A percentile compares a stretch with the other conserved stretches of the same genome.
Evolutionary conservation across 23 tunicate genomes (phyloP).

Genomic region (Botrylloides violaceus): DNA sequence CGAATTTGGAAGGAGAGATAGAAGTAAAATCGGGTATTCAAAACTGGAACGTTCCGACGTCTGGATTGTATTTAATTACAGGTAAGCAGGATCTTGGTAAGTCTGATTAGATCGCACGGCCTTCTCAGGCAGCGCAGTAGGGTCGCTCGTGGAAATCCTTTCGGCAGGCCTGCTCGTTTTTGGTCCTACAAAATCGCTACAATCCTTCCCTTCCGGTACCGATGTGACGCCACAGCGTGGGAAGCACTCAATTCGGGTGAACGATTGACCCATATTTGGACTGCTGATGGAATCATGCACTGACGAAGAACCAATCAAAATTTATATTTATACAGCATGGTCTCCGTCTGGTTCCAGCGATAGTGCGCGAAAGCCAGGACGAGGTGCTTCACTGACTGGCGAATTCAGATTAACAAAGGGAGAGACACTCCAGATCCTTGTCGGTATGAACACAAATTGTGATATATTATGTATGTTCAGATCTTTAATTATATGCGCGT

Average conservation of each 20-base stretch:
- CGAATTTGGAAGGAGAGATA: constrained; percentile 59
- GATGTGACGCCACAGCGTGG: too few species aligned
- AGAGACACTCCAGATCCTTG: constrained; percentile 45
- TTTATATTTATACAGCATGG: neutral
- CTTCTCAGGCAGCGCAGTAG: too few species aligned
- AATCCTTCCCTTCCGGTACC: too few species aligned
- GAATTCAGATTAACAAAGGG: constrained; percentile 62
- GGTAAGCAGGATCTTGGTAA: constrained; percentile 39
- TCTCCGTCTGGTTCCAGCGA: constrained; percentile 26
- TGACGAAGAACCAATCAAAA: neutral
- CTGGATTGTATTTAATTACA: constrained; percentile 76
- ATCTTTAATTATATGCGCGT: too few species aligned
- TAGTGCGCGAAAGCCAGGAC: constrained; percentile 30
- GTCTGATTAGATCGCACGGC: too few species aligned
- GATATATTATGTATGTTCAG: too few species aligned
- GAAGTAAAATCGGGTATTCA: constrained; percentile 54
- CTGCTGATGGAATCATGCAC: too few species aligned
- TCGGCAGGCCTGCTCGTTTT: too few species aligned
- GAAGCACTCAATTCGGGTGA: too few species aligned
- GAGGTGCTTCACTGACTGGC: constrained; percentile 47
- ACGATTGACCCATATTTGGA: too few species aligned
- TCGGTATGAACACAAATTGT: constrained; percentile 45
- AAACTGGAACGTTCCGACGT: constrained; percentile 65
- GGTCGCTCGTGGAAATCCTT: too few species aligned
- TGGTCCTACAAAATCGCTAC: too few species aligned